These are phyloP conservation scores for Odocoileus virginianus DNA, from an alignment of 2,113 vertebrate species.

Conservation along the genomic window DNA sequence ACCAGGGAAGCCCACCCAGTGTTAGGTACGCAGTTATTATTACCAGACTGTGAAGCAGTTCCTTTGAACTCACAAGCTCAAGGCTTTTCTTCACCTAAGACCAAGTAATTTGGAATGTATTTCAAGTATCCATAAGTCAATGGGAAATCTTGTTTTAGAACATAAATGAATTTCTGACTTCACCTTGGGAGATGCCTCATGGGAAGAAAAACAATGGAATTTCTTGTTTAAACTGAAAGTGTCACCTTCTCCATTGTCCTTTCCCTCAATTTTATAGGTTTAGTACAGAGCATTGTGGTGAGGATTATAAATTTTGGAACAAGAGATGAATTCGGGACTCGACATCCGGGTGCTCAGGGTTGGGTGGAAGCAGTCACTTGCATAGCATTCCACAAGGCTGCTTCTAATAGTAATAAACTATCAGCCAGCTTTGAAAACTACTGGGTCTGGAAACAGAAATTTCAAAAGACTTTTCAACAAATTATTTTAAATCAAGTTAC, in stretches of 20 bases:
- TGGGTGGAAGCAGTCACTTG: neutral
- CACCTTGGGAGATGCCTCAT: neutral
- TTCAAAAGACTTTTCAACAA: neutral
- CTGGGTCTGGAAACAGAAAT: neutral
- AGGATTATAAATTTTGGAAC: neutral
- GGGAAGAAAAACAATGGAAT: neutral
- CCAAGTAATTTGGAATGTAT: neutral
- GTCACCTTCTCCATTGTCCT: neutral
- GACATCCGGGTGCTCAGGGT: neutral
- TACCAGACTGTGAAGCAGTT: neutral
- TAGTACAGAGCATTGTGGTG: neutral
- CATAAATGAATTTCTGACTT: neutral
- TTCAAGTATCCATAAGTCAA: conserved; percentile 12
- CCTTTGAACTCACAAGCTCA: neutral
- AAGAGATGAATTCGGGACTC: neutral
- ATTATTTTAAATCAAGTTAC: neutral
- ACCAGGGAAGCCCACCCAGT: neutral
- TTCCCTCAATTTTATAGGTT: neutral
- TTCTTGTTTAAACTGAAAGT: conserved; percentile 13
- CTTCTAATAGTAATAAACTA: neutral
- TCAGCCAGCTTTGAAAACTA: neutral
- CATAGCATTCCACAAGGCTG: neutral
- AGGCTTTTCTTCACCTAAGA: neutral
- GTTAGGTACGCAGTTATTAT: neutral
- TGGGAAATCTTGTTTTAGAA: conserved; percentile 43